Evolutionary conservation across 92 coral and sea anemone genomes (phyloP).

Genomic region (Bergia sp.): DNA sequence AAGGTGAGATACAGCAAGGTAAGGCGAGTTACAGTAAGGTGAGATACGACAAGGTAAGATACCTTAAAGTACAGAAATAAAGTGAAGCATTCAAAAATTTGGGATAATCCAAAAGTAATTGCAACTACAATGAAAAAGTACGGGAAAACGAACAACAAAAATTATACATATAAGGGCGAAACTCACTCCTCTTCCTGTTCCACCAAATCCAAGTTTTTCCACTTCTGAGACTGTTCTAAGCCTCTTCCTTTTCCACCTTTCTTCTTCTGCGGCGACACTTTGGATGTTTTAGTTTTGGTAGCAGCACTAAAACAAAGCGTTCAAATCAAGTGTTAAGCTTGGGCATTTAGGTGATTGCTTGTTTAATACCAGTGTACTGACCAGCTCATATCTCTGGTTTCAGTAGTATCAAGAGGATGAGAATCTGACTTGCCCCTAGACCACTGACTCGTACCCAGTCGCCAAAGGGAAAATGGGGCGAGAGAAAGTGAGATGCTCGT

Average conservation of each 20-base stretch:
- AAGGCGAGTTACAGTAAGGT: background rate
- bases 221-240: slow-evolving; percentile 87
- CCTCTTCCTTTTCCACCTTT: slow-evolving; percentile 71
- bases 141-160: background rate
- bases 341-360: background rate
- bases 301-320: slow-evolving; percentile 63
- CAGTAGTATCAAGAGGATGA: no score
- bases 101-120: background rate
- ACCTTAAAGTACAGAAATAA: background rate
- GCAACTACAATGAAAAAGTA: slow-evolving; percentile 22
- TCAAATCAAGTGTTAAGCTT: background rate
- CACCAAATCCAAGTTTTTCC: slow-evolving; percentile 74
- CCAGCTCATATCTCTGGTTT: no score
- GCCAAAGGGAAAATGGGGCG: no score
- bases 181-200: slow-evolving; percentile 81
- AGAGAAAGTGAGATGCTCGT: no score
- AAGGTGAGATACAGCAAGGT: no score
- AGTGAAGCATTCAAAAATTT: background rate
- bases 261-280: slow-evolving; percentile 78
- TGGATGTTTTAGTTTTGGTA: slow-evolving; percentile 67
- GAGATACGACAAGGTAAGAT: background rate
- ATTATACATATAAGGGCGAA: background rate
- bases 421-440: no score
- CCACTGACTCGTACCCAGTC: no score
- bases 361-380: background rate